Base-by-base conservation (phyloP, 2,113 vertebrate genomes). In the Australoheros scitulus region DNA sequence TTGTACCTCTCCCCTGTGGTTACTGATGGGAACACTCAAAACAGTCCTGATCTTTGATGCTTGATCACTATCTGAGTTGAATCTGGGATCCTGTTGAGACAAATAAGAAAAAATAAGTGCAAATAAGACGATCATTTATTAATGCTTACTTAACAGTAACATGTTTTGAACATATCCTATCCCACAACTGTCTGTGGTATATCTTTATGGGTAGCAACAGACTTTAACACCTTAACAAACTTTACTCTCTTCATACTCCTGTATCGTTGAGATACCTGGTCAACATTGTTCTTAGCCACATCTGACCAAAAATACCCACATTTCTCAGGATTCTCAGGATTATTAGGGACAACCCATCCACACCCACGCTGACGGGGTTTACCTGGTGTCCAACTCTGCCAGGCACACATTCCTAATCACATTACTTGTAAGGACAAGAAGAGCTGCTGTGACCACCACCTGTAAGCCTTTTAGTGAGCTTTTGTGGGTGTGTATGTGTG, bases 21-120 rank as follows among this genome's bases (percentile, higher is more conserved):
- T 97, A 91, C 97, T 96, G 90, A 98, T 97, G 36, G 97, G 97
- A 95, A 98, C 95, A 82, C 97, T 96, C 79, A 98, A 95, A 81
- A 98, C 96, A 61, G 96, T 96, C 72, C 95, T 96, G 61, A 97
- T 97, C 91, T 93, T 96, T 77, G 96, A 96, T 89, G 95, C 95
- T 79, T 96, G 96, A 90, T 96, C 96, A 1, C 95, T 95, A 90
- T 97, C 96, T 36, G 95, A 91, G 87, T 96, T 94, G 82, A 97
- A 97, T 83, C 96, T 95, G 79, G 96, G 94, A 85, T 97, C 97
- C 97, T 98, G 72, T 80, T 24, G 87, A 83, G 81, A 58, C 29
- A 82, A 88, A 81, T 10, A 61, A 32, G 70, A 41, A 24, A 76
- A 29, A 56, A 7, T 0, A 50, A 38, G n/a, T 72, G 15, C 10